Evolutionary conservation across 2,888 invertebrate species (phyloP).

Genomic region (Campaea margaritaria): DNA sequence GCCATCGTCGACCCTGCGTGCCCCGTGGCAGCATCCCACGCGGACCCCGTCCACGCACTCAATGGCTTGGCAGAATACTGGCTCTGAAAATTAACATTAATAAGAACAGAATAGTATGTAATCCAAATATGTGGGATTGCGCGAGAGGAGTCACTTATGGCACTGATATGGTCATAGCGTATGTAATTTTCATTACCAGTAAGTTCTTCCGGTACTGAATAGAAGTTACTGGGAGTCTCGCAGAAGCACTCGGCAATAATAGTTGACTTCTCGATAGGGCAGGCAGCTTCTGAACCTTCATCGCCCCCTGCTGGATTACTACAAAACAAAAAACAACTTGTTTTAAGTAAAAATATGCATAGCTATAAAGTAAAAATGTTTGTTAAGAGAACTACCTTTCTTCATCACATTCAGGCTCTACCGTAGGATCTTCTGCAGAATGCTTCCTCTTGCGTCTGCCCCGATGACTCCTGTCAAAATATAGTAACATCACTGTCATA

Average conservation of each 20-base stretch:
- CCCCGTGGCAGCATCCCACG: constrained; percentile 91
- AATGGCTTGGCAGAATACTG: constrained; percentile 90
- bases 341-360: background rate
- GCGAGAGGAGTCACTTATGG: no score
- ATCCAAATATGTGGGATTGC: no score
- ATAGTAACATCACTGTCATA: constrained; percentile 31
- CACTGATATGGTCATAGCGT: no score
- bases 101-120: background rate
- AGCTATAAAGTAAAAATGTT: no score
- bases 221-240: constrained; percentile 63
- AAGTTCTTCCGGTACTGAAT: constrained; percentile 65
- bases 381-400: constrained; percentile 41
- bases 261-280: constrained; percentile 61
- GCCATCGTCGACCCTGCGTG: constrained; percentile 33
- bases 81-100: constrained; percentile 61
- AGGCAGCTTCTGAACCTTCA: constrained; percentile 68
- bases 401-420: constrained; percentile 52
- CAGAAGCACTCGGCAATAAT: constrained; percentile 70
- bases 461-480: constrained; percentile 45
- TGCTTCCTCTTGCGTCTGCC: constrained; percentile 53
- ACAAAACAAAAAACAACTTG: background rate
- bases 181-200: constrained; percentile 54
- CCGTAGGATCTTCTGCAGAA: constrained; percentile 51
- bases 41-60: constrained; percentile 90
- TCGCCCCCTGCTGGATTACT: constrained; percentile 68